A percentile compares a stretch with the other conserved stretches of the same genome.
These are phyloP conservation scores for Gymnorhina tibicen DNA, from an alignment of 2,113 vertebrate genomes.

Conservation along the genomic window DNA sequence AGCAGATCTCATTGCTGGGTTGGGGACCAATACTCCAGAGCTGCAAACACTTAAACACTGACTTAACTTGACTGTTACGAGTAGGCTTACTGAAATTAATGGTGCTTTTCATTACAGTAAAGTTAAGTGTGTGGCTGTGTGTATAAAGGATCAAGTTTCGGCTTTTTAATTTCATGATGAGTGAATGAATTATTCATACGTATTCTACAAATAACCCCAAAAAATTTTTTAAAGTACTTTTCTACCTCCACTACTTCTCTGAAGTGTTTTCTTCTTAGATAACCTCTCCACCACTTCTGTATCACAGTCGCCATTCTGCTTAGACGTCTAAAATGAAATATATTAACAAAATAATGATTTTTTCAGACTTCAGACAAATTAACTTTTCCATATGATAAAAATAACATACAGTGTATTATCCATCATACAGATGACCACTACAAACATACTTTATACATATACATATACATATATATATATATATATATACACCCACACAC, in stretches of 20 bases:
- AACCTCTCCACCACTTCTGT: conserved; percentile 91
- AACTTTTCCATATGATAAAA: background rate
- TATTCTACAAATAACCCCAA: background rate
- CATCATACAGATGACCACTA: background rate
- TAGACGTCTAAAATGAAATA: conserved; percentile 80
- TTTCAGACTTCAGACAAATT: background rate
- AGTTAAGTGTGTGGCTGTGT: background rate
- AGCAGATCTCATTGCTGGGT: background rate
- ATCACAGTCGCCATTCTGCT: conserved; percentile 76
- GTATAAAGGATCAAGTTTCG: background rate
- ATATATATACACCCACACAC: background rate
- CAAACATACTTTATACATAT: background rate
- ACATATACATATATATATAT: background rate
- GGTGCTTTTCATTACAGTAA: background rate
- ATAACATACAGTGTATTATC: background rate
- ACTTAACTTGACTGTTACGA: background rate
- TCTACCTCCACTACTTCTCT: conserved; percentile 86
- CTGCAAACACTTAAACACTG: background rate
- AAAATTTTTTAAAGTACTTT: background rate
- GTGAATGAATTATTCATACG: background rate
- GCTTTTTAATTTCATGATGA: background rate
- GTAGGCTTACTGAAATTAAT: background rate
- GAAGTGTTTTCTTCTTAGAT: conserved; percentile 78
- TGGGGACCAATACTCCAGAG: background rate
- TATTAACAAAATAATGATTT: background rate